Evolutionary conservation across 2,888 invertebrate species (phyloP).

Genomic region (Habroteleia sp.): DNA sequence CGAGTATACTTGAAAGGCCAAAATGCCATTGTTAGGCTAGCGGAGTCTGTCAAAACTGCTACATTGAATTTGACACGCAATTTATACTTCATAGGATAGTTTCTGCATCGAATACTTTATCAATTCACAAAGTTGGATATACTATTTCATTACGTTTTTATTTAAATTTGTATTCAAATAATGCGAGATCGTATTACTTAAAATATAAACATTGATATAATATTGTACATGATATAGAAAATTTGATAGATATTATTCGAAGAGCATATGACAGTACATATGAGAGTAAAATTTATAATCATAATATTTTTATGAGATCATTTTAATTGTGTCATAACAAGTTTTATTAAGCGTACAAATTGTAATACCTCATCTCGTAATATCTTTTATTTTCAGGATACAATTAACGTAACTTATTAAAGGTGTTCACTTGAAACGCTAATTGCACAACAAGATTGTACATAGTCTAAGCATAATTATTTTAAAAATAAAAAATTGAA

Average conservation of each 20-base stretch:
- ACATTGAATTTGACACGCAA: constrained; percentile 77
- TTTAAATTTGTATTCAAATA: constrained; percentile 36
- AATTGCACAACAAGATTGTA: constrained; percentile 2
- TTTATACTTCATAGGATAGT: constrained; percentile 54
- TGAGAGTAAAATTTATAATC: too few species aligned
- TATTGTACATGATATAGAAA: neutral
- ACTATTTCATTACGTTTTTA: constrained; percentile 44
- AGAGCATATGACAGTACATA: too few species aligned
- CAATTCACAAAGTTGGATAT: constrained; percentile 46
- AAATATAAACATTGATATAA: constrained; percentile 28
- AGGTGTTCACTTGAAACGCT: constrained; percentile 11
- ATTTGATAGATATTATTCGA: neutral
- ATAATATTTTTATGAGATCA: neutral
- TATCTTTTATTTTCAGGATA: constrained; percentile 14
- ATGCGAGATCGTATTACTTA: constrained; percentile 10
- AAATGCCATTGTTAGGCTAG: constrained; percentile 68
- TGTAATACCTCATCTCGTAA: constrained; percentile 15
- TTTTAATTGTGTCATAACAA: constrained; percentile 7
- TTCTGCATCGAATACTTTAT: constrained; percentile 8
- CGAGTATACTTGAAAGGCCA: constrained; percentile 68
- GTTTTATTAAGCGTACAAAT: constrained; percentile 21
- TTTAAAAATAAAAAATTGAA: too few species aligned
- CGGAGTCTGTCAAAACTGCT: constrained; percentile 77
- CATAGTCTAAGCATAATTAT: too few species aligned
- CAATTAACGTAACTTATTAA: constrained; percentile 20